phyloP scores from a whole-genome alignment of 2,113 vertebrate species.

The Elaphurus davidianus region DNA sequence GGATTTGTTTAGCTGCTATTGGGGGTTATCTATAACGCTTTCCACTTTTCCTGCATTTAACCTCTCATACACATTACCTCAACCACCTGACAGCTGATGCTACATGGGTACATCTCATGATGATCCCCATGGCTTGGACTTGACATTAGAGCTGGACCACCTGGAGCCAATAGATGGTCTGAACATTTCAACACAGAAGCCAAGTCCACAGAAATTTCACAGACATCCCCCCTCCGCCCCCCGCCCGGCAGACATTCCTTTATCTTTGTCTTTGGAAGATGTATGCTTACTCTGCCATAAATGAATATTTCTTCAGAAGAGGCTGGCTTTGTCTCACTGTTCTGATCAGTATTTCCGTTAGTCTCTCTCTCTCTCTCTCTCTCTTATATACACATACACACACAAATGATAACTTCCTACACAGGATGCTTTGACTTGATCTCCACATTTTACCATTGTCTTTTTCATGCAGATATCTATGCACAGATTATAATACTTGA shows the following conservation, averaged over 20 bases:
- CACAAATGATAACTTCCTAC: neutral
- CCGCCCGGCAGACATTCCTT: neutral
- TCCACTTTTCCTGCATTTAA: neutral
- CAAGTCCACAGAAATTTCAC: neutral
- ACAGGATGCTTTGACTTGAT: neutral
- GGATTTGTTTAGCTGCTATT: constrained; percentile 25
- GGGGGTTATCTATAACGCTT: neutral
- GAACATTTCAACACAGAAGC: neutral
- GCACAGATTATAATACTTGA: neutral
- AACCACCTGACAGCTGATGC: neutral
- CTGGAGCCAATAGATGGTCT: neutral
- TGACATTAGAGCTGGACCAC: neutral
- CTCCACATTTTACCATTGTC: neutral
- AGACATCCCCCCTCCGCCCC: neutral
- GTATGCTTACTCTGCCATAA: neutral
- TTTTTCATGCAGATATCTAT: neutral
- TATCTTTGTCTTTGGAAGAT: neutral
- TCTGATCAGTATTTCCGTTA: neutral
- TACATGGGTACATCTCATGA: neutral
- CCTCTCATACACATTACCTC: neutral
- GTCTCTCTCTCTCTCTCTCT: neutral
- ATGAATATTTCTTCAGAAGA: neutral
- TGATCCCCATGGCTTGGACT: neutral
- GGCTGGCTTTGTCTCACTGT: neutral
- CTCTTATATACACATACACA: neutral